Base-by-base conservation (phyloP, 23 tunicate genomes). In the Oikopleura albicans region DNA sequence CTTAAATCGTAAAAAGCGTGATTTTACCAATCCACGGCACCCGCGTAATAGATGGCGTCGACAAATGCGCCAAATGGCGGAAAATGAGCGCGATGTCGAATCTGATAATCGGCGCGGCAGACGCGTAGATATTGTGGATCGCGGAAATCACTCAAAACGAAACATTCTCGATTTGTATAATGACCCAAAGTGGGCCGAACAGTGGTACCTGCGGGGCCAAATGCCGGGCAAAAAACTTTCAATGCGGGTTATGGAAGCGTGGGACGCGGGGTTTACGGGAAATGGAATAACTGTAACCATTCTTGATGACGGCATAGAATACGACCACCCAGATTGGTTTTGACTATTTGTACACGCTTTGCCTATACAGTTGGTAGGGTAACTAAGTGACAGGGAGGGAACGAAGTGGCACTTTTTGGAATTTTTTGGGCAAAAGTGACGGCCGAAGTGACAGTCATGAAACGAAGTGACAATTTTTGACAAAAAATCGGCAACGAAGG, bases 261-360 rank as follows among this genome's bases (percentile, higher is more conserved):
- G 98, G 98, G 85, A 86, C 39, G 91, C 94, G 0, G 95, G 95
- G 22, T 94, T 84, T 85, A 40, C 83, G 41, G 98, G 98, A 39
- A 85, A 90, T 41, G 88, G 87, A 1, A 89, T 94, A 0, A 93
- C 91, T 76, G 89, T 86, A 16, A 90, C 98, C 0, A 94, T 94
- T n/a, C 76, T 94, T 0, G 98, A 94, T 84, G 98, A 94, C 75
- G 98, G 98, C n/a, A 88, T 94, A 34, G 98, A 94, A 85, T 86
- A 66, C 28, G 76, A 40, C 1, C 98, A 94, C 75, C 98, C 98
- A 38, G 98, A 92, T 85, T 56, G n/a, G n/a, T n/a, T n/a, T n/a
- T n/a, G n/a, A n/a, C n/a, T n/a, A n/a, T n/a, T n/a, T n/a, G n/a
- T n/a, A n/a, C n/a, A n/a, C n/a, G n/a, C n/a, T n/a, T n/a, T n/a